Evolutionary conservation across 2,888 invertebrate genomes (phyloP).

Genomic region (Mythimna lalbum): DNA sequence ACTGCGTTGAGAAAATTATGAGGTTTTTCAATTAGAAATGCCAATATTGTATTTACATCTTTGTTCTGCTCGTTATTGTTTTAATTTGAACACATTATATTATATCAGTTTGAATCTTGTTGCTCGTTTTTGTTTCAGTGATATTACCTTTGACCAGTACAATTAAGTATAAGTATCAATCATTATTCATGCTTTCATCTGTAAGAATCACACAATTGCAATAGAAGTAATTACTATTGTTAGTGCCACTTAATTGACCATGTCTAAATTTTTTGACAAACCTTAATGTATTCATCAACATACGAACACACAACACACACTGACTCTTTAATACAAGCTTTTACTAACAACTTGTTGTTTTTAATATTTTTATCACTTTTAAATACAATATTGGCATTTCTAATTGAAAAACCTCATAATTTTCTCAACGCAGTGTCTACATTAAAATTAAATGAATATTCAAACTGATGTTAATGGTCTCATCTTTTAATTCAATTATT

Average conservation of each 20-base stretch:
- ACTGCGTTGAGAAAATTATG: conserved; percentile 16
- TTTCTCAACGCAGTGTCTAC: conserved; percentile 22
- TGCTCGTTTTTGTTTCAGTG: not conserved
- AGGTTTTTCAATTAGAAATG: conserved; percentile 38
- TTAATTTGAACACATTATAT: not conserved
- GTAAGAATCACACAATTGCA: not conserved
- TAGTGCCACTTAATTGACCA: not conserved
- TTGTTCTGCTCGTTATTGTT: not conserved
- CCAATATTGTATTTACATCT: conserved; percentile 20
- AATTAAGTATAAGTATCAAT: not conserved
- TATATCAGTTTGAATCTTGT: not conserved
- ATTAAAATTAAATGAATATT: conserved; percentile 57
- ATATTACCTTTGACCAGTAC: not conserved
- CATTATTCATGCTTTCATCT: not conserved
- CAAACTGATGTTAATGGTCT: conserved; percentile 66
- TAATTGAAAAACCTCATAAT: conserved; percentile 38
- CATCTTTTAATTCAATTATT: conserved; percentile 50
- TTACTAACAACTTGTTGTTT: not conserved
- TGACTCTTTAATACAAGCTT: no score
- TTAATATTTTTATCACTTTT: not conserved
- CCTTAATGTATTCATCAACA: no score
- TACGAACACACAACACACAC: no score
- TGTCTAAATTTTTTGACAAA: no score
- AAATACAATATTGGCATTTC: conserved; percentile 25
- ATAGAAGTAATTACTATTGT: not conserved